Conservation (phyloP, 2,797 vertebrate genomes). For the Dipus sagitta region DNA sequence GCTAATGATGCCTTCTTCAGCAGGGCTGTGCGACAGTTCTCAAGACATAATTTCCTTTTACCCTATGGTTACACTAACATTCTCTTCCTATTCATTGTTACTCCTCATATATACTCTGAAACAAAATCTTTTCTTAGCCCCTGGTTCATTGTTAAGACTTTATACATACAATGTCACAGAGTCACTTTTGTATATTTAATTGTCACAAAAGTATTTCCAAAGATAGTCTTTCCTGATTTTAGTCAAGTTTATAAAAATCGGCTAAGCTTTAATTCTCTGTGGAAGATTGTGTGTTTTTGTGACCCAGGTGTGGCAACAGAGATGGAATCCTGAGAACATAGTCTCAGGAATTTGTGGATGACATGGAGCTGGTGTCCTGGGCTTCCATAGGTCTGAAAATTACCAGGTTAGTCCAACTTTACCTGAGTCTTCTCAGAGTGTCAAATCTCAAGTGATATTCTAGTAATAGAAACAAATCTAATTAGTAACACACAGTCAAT, state of each 20-base stretch:
- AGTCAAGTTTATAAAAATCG: not conserved
- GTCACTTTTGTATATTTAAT: not conserved
- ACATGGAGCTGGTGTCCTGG: not conserved
- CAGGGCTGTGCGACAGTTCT: not conserved
- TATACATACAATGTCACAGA: not conserved
- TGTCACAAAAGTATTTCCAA: not conserved
- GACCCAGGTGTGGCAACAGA: not conserved
- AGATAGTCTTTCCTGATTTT: not conserved
- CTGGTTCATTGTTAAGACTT: not conserved
- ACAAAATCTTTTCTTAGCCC: not conserved
- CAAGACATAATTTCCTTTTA: not conserved
- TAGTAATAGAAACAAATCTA: not conserved
- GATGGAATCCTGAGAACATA: not conserved
- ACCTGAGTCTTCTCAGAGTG: not conserved
- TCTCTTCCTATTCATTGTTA: not conserved
- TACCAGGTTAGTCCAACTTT: not conserved
- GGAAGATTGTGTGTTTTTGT: not conserved
- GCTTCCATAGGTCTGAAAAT: not conserved
- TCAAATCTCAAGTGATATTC: not conserved
- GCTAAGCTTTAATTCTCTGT: not conserved
- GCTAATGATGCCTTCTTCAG: too few species aligned
- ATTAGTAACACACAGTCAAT: not conserved
- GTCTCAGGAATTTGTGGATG: not conserved
- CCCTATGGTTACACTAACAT: not conserved
- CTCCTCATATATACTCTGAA: not conserved